phyloP scores from a whole-genome alignment of 2,113 vertebrate genomes.

The Centropristis striata region DNA sequence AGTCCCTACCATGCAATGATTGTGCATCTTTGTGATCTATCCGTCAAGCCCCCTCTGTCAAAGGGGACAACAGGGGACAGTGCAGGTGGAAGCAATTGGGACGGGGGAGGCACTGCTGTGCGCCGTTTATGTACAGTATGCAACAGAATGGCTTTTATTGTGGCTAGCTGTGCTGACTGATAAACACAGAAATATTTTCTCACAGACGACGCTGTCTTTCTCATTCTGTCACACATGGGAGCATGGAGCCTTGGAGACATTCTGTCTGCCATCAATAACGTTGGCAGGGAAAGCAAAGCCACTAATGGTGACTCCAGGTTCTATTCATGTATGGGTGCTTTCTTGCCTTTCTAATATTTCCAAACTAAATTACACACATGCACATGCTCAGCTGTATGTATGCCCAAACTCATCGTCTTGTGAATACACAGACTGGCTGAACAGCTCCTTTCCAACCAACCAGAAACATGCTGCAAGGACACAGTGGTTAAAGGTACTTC shows the following conservation, averaged over 20 bases:
- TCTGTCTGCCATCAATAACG: constrained; percentile 73
- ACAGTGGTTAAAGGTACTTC: constrained; percentile 5
- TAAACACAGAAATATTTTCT: constrained; percentile 70
- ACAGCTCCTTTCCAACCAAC: neutral
- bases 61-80: constrained; percentile 76
- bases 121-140: constrained; percentile 63
- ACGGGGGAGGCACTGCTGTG: constrained; percentile 49
- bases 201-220: constrained; percentile 43
- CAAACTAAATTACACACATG: constrained; percentile 32
- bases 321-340: constrained; percentile 32
- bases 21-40: constrained; percentile 84
- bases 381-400: constrained; percentile 8
- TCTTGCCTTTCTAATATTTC: constrained; percentile 28
- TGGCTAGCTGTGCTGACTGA: constrained; percentile 66
- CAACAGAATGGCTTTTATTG: constrained; percentile 65
- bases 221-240: constrained; percentile 66
- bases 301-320: constrained; percentile 64
- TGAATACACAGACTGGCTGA: neutral
- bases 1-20: constrained; percentile 77
- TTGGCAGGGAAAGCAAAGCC: constrained; percentile 64
- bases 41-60: constrained; percentile 77
- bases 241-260: constrained; percentile 70
- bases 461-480: neutral
- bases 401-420: constrained; percentile 3
- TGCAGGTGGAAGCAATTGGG: constrained; percentile 61